A percentile compares a stretch with the other conserved stretches of the same genome.
Evolutionary conservation across 2,888 invertebrate species (phyloP).

Genomic region (Ormyrus labotus): DNA sequence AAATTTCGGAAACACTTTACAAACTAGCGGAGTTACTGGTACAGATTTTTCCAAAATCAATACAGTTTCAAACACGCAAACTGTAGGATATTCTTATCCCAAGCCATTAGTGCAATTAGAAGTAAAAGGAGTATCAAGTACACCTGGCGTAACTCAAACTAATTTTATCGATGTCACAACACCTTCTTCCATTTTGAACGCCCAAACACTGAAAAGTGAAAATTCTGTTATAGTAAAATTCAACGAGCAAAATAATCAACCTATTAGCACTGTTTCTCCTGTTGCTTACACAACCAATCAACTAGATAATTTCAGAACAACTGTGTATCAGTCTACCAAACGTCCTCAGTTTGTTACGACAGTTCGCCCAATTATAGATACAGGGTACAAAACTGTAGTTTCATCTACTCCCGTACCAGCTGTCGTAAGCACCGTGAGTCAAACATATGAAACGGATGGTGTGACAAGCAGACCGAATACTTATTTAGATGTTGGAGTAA

Average conservation of each 20-base stretch:
- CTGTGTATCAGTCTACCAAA: conserved; percentile 63
- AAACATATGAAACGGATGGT: conserved; percentile 36
- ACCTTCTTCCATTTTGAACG: conserved; percentile 5
- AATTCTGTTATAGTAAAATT: conserved; percentile 41
- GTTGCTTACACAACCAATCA: conserved; percentile 65
- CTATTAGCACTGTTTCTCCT: conserved; percentile 54
- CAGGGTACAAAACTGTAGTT: conserved; percentile 64
- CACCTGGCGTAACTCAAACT: conserved; percentile 13
- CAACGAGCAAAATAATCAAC: conserved; percentile 13
- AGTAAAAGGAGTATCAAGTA: conserved; percentile 32
- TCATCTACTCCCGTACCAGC: conserved; percentile 63
- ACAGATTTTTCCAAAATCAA: not conserved
- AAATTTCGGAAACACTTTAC: not conserved
- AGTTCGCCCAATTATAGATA: conserved; percentile 63
- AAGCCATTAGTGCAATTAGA: conserved; percentile 56
- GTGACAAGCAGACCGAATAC: conserved; percentile 46
- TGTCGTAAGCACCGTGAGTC: conserved; percentile 29
- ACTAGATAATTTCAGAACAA: conserved; percentile 64
- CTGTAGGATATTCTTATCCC: conserved; percentile 57
- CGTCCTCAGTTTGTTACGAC: conserved; percentile 63
- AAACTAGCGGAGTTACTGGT: not conserved
- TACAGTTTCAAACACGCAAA: conserved; percentile 31
- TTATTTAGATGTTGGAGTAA: conserved; percentile 61
- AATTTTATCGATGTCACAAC: conserved; percentile 24
- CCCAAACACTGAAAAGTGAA: conserved; percentile 18